phyloP scores from a whole-genome alignment of 2,113 vertebrate genomes.

The Charadrius vociferus region DNA sequence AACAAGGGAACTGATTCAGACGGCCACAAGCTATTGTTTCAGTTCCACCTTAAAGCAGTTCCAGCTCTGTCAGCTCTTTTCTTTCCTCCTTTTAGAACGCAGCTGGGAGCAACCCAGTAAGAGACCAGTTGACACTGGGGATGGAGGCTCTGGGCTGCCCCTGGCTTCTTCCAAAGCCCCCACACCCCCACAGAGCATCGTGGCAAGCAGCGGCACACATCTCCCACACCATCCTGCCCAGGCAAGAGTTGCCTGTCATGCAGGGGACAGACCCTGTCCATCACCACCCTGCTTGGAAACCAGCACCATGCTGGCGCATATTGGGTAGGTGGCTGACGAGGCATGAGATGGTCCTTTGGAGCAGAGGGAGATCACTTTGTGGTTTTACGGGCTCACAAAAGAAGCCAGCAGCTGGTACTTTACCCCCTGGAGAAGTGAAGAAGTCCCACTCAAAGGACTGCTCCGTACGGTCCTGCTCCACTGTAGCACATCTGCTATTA shows the following conservation, averaged over 20 bases:
- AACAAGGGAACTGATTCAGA: constrained; percentile 65
- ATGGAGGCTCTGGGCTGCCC: not conserved
- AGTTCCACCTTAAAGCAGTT: constrained; percentile 59
- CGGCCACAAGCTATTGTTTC: constrained; percentile 58
- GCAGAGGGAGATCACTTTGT: not conserved
- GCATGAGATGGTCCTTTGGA: not conserved
- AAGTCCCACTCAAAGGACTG: not conserved
- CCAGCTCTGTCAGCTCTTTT: constrained; percentile 41
- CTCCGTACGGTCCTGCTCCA: not conserved
- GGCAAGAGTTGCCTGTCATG: not conserved
- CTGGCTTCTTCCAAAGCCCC: not conserved
- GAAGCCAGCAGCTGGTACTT: not conserved
- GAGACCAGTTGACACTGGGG: not conserved
- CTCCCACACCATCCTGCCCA: not conserved
- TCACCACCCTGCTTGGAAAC: not conserved
- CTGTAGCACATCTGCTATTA: not conserved
- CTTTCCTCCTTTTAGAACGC: constrained; percentile 18
- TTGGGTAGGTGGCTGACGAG: not conserved
- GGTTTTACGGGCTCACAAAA: not conserved
- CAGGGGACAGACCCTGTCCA: not conserved
- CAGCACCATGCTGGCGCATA: not conserved
- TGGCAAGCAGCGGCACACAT: not conserved
- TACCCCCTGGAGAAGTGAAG: not conserved
- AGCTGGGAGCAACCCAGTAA: not conserved
- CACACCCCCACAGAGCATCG: rapidly evolving